phyloP scores from a whole-genome alignment of 2,113 vertebrate species.

The Eulacestoma nigropectus region DNA sequence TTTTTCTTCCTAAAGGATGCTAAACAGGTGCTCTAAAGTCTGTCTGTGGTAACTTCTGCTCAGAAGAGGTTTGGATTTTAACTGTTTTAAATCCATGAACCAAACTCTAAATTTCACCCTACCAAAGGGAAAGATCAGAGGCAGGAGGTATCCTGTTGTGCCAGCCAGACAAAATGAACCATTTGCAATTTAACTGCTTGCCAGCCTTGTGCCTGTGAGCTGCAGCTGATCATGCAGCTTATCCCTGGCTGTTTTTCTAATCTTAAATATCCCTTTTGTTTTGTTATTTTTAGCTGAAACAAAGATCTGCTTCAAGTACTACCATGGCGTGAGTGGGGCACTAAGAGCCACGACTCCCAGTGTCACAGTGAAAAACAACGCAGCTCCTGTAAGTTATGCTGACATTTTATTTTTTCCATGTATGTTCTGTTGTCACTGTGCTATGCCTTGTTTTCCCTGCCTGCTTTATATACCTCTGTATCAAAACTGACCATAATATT shows the following conservation, averaged over 20 bases:
- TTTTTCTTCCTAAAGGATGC: neutral
- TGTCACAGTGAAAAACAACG: constrained; percentile 85
- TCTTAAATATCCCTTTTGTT: neutral
- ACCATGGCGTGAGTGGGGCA: constrained; percentile 90
- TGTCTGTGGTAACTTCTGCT: neutral
- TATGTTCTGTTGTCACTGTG: neutral
- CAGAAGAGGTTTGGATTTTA: neutral
- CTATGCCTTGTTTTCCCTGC: neutral
- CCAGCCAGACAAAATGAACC: neutral
- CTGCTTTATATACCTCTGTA: neutral
- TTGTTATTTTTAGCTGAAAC: constrained; percentile 83
- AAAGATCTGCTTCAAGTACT: constrained; percentile 98
- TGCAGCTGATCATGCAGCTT: neutral
- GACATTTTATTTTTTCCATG: neutral
- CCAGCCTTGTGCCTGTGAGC: neutral
- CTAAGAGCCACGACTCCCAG: constrained; percentile 92
- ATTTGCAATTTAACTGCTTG: neutral
- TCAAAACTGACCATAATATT: neutral
- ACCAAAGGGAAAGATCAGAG: neutral
- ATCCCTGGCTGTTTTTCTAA: neutral
- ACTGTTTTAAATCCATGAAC: neutral
- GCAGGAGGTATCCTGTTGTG: neutral
- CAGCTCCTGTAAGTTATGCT: constrained; percentile 81
- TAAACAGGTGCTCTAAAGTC: neutral
- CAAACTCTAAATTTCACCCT: neutral